Percentiles rank a stretch among this genome's conserved stretches.
These are phyloP conservation scores for Discoglossus pictus DNA, from an alignment of 2,797 vertebrate species.

Conservation along the genomic window DNA sequence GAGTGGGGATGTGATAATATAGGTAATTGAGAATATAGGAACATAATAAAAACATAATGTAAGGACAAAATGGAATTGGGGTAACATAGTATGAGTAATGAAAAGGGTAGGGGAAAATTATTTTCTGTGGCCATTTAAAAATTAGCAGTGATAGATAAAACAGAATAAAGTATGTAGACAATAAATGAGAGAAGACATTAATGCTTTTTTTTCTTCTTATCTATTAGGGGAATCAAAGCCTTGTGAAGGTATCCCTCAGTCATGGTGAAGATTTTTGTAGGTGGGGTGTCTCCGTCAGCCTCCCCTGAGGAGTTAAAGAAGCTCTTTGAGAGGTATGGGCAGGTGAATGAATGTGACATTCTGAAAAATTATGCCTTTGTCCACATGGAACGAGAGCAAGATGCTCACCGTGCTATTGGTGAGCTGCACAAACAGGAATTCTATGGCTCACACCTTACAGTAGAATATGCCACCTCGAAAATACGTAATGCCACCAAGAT, in stretches of 20 bases:
- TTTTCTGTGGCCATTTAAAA: too few relatives aligned
- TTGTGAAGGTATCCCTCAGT: conserved; percentile 9
- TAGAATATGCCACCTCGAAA: conserved; percentile 71
- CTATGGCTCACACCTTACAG: conserved; percentile 67
- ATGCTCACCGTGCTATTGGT: conserved; percentile 65
- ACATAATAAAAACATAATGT: too few relatives aligned
- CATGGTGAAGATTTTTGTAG: conserved; percentile 74
- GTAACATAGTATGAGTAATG: too few relatives aligned
- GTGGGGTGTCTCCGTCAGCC: conserved; percentile 65
- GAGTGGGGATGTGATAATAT: too few relatives aligned
- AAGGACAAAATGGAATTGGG: too few relatives aligned
- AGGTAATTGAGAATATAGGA: too few relatives aligned
- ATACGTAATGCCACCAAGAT: conserved; percentile 73
- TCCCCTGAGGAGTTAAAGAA: conserved; percentile 64
- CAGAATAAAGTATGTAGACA: too few relatives aligned
- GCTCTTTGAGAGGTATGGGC: conserved; percentile 67
- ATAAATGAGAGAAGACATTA: too few relatives aligned
- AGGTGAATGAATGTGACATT: conserved; percentile 71
- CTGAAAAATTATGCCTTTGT: conserved; percentile 72
- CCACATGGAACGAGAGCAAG: conserved; percentile 71
- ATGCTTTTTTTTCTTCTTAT: conserved; percentile 9
- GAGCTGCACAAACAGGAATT: conserved; percentile 68
- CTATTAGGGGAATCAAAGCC: conserved; percentile 9
- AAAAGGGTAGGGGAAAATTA: too few relatives aligned
- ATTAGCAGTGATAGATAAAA: too few relatives aligned